Conservation (phyloP, 2,888 invertebrate species). For the Vannuccia rotundouncinata region DNA sequence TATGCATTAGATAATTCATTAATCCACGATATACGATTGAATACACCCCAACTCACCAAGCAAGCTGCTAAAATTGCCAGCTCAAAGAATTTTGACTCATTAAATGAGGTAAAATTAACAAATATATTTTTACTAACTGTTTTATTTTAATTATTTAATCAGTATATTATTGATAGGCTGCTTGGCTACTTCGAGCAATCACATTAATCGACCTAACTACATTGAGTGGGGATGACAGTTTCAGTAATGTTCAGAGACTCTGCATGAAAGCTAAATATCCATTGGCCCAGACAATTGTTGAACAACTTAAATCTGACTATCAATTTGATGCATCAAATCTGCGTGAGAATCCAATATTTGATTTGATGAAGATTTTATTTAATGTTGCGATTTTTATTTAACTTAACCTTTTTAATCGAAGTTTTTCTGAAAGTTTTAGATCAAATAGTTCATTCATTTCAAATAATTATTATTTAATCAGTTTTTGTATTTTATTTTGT, state of each 20-base stretch:
- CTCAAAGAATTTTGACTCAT: neutral
- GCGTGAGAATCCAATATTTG: too few species aligned
- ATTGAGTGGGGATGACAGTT: slow-evolving; percentile 66
- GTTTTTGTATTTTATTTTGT: too few species aligned
- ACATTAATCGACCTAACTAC: slow-evolving; percentile 86
- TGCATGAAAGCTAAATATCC: slow-evolving; percentile 68
- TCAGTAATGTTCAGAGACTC: slow-evolving; percentile 70
- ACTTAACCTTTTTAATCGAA: too few species aligned
- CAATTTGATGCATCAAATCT: slow-evolving; percentile 34
- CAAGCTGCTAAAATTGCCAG: neutral
- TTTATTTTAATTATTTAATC: neutral
- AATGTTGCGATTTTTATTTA: too few species aligned
- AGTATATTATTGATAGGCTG: slow-evolving; percentile 46
- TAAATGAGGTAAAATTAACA: neutral
- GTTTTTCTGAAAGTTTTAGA: too few species aligned
- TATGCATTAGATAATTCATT: neutral
- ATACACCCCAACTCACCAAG: neutral
- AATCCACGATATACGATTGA: neutral
- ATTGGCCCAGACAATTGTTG: slow-evolving; percentile 37
- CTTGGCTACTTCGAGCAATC: slow-evolving; percentile 73
- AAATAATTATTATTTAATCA: too few species aligned
- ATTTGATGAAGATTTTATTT: too few species aligned
- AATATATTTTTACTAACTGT: neutral
- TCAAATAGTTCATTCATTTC: too few species aligned
- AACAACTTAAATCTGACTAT: slow-evolving; percentile 49